Conservation (phyloP, 1,140 invertebrate genomes). For the Harpegnathos saltator region DNA sequence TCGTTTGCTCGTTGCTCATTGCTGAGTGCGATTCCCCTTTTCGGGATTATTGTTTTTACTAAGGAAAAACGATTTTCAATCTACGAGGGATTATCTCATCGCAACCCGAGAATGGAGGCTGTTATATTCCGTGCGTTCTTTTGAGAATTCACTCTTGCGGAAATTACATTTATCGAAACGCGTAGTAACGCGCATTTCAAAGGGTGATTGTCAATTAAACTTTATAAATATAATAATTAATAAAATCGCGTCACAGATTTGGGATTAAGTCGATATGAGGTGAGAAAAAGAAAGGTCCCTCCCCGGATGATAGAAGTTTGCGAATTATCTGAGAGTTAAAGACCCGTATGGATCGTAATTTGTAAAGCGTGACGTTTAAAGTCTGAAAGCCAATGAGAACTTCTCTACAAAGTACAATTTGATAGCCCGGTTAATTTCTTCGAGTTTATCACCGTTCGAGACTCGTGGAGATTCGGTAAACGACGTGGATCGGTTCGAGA, state of each 20-base stretch:
- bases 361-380: constrained; percentile 63
- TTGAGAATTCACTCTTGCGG: too few relatives aligned
- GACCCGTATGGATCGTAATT: constrained; percentile 66
- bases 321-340: constrained; percentile 63
- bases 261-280: constrained; percentile 34
- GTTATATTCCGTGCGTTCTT: too few relatives aligned
- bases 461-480: constrained; percentile 55
- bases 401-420: constrained; percentile 74
- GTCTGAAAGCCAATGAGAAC: constrained; percentile 69
- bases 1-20: too few relatives aligned
- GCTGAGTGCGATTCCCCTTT: too few relatives aligned
- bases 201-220: constrained; percentile 30
- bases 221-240: constrained; percentile 50
- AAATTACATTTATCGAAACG: too few relatives aligned
- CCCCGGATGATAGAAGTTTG: constrained; percentile 55
- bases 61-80: too few relatives aligned
- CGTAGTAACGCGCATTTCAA: too few relatives aligned
- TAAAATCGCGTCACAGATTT: not conserved
- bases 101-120: too few relatives aligned
- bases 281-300: constrained; percentile 2
- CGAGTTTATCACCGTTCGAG: constrained; percentile 67
- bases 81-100: too few relatives aligned
- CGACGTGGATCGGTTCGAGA: constrained; percentile 36
- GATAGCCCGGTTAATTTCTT: constrained; percentile 73
- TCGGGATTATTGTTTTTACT: too few relatives aligned